Base-by-base conservation (phyloP, 2,113 vertebrate species). In the Atherinomorus stipes region DNA sequence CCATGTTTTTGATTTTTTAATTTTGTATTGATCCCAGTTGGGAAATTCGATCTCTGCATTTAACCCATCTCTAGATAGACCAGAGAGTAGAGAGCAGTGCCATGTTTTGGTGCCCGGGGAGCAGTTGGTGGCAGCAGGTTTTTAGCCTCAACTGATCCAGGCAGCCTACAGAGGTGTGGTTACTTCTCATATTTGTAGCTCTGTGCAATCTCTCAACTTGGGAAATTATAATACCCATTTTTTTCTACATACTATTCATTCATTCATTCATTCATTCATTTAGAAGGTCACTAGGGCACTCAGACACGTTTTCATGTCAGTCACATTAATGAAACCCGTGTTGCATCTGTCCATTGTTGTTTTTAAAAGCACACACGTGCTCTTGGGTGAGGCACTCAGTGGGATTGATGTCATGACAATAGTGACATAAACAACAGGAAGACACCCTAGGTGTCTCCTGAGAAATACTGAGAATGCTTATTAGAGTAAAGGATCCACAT, bases 341-440 rank as follows among this genome's bases (percentile, higher is more conserved):
- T 51, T 11, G 23, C 19, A 1, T 11, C 52, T 80, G 60, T 59
- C n/a, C 1, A 51, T 34, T 58, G 71, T 75, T 85, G 54, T 75
- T 84, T 34, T 81, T 23, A 40, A 26, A 53, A 19, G 28, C 38
- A 31, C 64, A 60, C 28, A 22, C 7, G 1, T 69, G 23, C 57
- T 64, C 68, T 54, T 0, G 2, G 59, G 38, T 71, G 71, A 74
- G 59, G 64, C 66, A 1, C 66, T 65, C 65, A 64, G 10, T 68
- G 76, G 79, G 73, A 65, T 66, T 79, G 85, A 83, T 84, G 89
- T 83, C 89, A 90, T 91, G 88, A 87, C 84, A 76, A 86, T 90
- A 54, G 61, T 61, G 45, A 19, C 25, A 51, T 85, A 59, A 83
- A 91, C 88, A 91, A 50, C 68, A 73, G 64, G 76, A 79, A 85